phyloP scores from a whole-genome alignment of 2,113 vertebrate species.

The Leucosticte australis region DNA sequence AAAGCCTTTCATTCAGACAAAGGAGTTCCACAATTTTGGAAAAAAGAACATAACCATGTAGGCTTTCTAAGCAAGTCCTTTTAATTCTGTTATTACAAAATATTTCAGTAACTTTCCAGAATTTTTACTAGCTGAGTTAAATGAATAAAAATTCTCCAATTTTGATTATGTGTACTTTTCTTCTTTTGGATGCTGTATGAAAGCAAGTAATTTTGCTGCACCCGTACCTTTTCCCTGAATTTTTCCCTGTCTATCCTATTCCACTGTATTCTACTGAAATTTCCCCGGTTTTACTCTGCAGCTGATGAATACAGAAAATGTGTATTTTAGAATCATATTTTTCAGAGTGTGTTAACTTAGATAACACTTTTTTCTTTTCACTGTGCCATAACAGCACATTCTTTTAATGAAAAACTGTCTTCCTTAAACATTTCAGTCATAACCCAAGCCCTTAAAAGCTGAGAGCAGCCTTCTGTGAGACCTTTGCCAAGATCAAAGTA shows the following conservation, averaged over 20 bases:
- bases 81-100: not conserved
- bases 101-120: not conserved
- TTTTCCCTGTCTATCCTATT: not conserved
- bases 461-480: not conserved
- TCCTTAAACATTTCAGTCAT: not conserved
- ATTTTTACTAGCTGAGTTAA: not conserved
- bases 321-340: not conserved
- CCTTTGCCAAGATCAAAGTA: not conserved
- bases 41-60: not conserved
- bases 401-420: not conserved
- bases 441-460: not conserved
- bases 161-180: not conserved
- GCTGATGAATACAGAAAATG: not conserved
- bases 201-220: not conserved
- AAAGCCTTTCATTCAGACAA: not conserved
- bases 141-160: not conserved
- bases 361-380: not conserved
- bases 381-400: not conserved
- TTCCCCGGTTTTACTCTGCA: not conserved
- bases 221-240: accelerated
- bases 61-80: not conserved
- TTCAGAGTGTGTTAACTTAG: not conserved
- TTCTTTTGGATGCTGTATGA: not conserved
- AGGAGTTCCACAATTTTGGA: not conserved
- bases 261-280: not conserved